Evolutionary conservation across 1,140 invertebrate species (phyloP).

Genomic region (Heliconius hewitsoni): DNA sequence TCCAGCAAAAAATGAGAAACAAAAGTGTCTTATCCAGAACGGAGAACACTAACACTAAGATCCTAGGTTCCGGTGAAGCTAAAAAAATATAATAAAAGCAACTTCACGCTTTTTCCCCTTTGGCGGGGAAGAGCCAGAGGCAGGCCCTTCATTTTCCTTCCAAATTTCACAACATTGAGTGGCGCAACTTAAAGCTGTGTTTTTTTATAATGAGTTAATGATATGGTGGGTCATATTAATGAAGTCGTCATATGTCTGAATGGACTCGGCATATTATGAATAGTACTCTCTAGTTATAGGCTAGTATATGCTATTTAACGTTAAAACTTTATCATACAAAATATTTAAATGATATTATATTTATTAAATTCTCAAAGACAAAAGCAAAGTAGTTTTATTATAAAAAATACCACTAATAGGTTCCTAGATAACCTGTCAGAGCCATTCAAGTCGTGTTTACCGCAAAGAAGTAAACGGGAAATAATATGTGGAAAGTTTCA

Average conservation of each 20-base stretch:
- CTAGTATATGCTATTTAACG: no score
- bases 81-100: background rate
- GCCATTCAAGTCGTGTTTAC: conserved; percentile 43
- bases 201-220: no score
- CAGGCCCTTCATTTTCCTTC: no score
- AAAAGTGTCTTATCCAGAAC: background rate
- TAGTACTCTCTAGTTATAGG: no score
- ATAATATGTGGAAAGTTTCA: conserved; percentile 59
- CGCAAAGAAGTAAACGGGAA: conserved; percentile 43
- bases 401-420: conserved; percentile 40
- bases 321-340: background rate
- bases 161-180: no score
- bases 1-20: background rate
- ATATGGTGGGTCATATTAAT: no score
- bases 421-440: conserved; percentile 50
- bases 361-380: background rate
- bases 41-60: background rate
- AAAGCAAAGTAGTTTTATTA: conserved; percentile 14
- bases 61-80: background rate
- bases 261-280: no score
- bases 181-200: no score
- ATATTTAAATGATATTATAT: background rate
- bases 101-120: no score
- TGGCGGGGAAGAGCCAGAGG: no score
- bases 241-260: no score